Base-by-base conservation (phyloP, 1,140 invertebrate species). In the Nixonia krombeini region DNA sequence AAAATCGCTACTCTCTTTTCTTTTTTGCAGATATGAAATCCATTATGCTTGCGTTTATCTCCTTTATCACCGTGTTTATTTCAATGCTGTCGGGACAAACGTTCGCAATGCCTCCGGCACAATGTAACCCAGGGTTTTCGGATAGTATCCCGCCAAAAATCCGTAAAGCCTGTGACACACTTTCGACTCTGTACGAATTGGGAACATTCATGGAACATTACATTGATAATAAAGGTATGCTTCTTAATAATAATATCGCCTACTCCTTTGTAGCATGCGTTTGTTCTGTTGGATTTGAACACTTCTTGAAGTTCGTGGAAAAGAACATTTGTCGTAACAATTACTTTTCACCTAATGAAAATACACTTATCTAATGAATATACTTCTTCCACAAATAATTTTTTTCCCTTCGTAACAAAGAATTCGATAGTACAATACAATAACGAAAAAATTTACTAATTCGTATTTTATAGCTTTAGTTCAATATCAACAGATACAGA, bases 121-220 rank as follows among this genome's bases (percentile, higher is more conserved):
- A 88, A 52, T 89, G 87, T 71, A 87, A 79, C 65, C 83, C 86
- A n/a, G 82, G 82, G 23, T 57, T 85, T 13, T 64, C 88, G 21
- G 84, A 88, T 18, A 87, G 88, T 21, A 79, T 87, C 7, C 87
- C 87, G 2, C 85, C 84, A 0, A 82, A 85, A 73, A 81, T 89
- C 41, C 85, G 87, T 35, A 86, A 86, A 69, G 80, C 88, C 12
- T 88, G 87, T 70, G 79, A 80, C n/a, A 85, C 86, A 1, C 75
- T 88, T 0, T 83, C 83, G 6, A 86, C 85, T 49, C 81, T 88
- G 41, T 85, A 85, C 53, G 84, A 87, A 44, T 79, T 87, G 9
- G 82, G 84, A 1, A 80, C 79, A 6, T 85, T 84, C 2, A 86
- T 88, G 81, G 87, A 88, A 55, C 81, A 81, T 40, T 87, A 86